A percentile compares a stretch with the other conserved stretches of the same genome.
Conservation (phyloP, 2,888 invertebrate species). For the Autographa pulchrina region DNA sequence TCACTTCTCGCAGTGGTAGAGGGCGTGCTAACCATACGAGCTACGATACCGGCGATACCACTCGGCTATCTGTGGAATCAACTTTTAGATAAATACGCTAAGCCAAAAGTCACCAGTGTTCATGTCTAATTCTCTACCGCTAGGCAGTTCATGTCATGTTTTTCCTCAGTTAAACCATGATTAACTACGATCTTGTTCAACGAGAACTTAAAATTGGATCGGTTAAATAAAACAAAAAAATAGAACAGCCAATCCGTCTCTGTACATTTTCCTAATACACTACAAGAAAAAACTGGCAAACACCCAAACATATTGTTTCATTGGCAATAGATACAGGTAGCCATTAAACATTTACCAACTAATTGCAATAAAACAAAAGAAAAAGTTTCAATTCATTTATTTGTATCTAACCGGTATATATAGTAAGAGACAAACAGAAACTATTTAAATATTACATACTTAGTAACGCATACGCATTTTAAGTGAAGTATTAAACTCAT, state of each 20-base stretch:
- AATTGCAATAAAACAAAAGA: slow-evolving; percentile 48
- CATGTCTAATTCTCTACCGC: too few species aligned
- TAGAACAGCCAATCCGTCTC: slow-evolving; percentile 56
- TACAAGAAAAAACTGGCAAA: slow-evolving; percentile 70
- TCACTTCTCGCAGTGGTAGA: too few species aligned
- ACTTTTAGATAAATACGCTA: too few species aligned
- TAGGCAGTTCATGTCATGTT: too few species aligned
- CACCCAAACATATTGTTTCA: slow-evolving; percentile 62
- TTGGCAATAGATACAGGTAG: slow-evolving; percentile 57
- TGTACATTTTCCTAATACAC: slow-evolving; percentile 61
- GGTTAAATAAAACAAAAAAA: background rate
- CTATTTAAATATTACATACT: slow-evolving; percentile 71
- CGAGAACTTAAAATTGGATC: background rate
- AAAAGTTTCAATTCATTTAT: slow-evolving; percentile 71
- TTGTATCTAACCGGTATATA: slow-evolving; percentile 73
- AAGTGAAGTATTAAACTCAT: slow-evolving; percentile 44
- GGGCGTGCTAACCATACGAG: too few species aligned
- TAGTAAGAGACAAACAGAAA: slow-evolving; percentile 66
- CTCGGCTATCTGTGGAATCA: too few species aligned
- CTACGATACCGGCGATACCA: too few species aligned
- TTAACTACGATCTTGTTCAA: too few species aligned
- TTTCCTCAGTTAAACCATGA: too few species aligned
- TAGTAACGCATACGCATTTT: slow-evolving; percentile 68
- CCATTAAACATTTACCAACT: slow-evolving; percentile 31
- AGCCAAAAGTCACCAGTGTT: too few species aligned